phyloP scores from a whole-genome alignment of 2,797 vertebrate genomes.

The Muscicapa striata region DNA sequence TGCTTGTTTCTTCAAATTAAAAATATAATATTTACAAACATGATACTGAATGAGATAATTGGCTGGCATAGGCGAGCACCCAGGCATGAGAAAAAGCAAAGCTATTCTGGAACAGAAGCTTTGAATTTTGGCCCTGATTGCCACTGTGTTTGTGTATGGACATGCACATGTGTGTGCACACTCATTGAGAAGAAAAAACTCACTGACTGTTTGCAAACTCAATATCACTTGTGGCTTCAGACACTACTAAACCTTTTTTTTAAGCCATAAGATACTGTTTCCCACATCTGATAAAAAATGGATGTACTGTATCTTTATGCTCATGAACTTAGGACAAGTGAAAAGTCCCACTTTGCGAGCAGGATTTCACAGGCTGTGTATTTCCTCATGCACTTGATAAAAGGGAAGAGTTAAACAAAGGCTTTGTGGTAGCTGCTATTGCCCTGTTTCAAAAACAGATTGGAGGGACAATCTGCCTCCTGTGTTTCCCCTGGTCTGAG shows the following conservation, averaged over 20 bases:
- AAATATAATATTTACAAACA: not conserved
- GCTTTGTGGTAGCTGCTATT: not conserved
- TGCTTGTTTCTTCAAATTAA: not conserved
- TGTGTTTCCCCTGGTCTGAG: not conserved
- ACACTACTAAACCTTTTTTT: not conserved
- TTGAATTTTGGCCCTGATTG: not conserved
- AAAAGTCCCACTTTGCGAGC: not conserved
- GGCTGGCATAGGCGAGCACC: not conserved
- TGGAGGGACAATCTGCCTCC: not conserved
- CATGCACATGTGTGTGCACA: fast-evolving
- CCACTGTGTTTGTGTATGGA: fast-evolving
- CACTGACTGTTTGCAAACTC: not conserved
- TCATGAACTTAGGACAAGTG: not conserved
- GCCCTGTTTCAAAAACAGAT: not conserved
- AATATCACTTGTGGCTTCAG: not conserved
- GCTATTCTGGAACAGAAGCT: not conserved
- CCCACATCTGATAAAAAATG: not conserved
- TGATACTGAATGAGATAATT: not conserved
- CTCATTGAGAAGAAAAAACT: not conserved
- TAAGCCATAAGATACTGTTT: not conserved
- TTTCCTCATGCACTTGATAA: not conserved
- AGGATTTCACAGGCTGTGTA: fast-evolving
- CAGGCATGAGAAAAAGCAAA: not conserved
- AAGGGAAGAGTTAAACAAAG: not conserved
- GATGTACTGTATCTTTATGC: not conserved